Conservation (phyloP, 2,113 vertebrate genomes). For the Felis catus region DNA sequence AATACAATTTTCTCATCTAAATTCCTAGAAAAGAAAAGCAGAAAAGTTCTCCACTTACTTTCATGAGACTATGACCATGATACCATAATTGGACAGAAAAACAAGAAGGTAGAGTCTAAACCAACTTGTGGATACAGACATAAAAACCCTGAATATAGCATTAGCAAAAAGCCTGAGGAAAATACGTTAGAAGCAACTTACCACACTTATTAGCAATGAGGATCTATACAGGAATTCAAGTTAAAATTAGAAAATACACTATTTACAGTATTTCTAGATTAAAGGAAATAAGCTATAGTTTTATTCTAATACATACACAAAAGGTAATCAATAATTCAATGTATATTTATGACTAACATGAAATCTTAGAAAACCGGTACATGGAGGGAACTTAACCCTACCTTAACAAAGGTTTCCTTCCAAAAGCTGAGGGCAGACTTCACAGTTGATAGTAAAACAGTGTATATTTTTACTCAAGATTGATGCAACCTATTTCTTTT, state of each 20-base stretch:
- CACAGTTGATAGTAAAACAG: not conserved
- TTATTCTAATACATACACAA: not conserved
- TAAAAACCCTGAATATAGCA: not conserved
- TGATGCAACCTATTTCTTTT: not conserved
- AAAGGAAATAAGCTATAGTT: not conserved
- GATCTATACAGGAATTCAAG: not conserved
- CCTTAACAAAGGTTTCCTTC: not conserved
- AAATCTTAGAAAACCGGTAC: not conserved
- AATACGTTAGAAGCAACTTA: not conserved
- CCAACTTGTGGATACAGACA: not conserved
- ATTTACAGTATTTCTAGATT: not conserved
- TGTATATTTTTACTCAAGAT: not conserved
- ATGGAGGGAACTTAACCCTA: not conserved
- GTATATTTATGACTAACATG: not conserved
- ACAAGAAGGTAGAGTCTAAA: not conserved
- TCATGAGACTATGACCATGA: not conserved
- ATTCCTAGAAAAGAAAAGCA: not conserved
- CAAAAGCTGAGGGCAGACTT: not conserved
- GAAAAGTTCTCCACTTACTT: not conserved
- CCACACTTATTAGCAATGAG: not conserved
- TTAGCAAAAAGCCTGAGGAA: not conserved
- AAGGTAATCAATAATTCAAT: not conserved
- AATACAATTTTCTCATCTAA: slow-evolving; percentile 4
- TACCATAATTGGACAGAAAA: not conserved
- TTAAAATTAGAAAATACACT: not conserved